Percentiles rank a stretch among this genome's conserved stretches.
phyloP scores from a whole-genome alignment of 2,888 invertebrate species.

The Agonopterix alstromeriana region DNA sequence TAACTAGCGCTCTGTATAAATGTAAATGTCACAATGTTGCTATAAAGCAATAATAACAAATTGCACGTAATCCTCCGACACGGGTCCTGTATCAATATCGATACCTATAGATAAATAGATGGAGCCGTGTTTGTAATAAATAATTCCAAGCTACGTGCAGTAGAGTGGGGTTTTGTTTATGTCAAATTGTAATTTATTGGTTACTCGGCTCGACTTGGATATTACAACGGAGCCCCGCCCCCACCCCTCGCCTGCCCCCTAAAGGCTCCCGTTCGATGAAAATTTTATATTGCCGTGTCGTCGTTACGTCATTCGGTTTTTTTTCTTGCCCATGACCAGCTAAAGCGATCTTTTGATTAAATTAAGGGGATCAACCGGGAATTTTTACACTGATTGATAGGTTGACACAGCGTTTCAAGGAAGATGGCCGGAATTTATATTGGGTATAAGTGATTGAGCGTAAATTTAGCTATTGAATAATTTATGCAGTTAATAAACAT shows the following conservation, averaged over 20 bases:
- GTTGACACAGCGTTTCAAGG: slow-evolving; percentile 71
- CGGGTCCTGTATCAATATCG: too few relatives aligned
- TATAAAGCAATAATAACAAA: too few relatives aligned
- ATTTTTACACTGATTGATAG: slow-evolving; percentile 75
- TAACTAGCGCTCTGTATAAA: too few relatives aligned
- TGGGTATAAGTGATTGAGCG: slow-evolving; percentile 69
- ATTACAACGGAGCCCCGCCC: slow-evolving; percentile 55
- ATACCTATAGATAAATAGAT: neutral
- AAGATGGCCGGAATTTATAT: slow-evolving; percentile 66
- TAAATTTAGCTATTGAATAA: slow-evolving; percentile 50
- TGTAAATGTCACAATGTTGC: too few relatives aligned
- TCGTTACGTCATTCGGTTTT: slow-evolving; percentile 65
- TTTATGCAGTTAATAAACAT: slow-evolving; percentile 65
- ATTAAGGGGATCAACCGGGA: slow-evolving; percentile 72
- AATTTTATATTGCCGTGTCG: slow-evolving; percentile 68
- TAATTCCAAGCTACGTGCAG: slow-evolving; percentile 60
- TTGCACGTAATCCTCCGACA: too few relatives aligned
- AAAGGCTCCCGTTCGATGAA: slow-evolving; percentile 51
- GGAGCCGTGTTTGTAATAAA: slow-evolving; percentile 52
- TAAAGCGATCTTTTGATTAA: slow-evolving; percentile 75
- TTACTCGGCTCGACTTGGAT: slow-evolving; percentile 66
- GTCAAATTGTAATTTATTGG: slow-evolving; percentile 75
- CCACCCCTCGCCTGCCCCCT: slow-evolving; percentile 23
- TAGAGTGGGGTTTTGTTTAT: slow-evolving; percentile 66
- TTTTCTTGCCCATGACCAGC: slow-evolving; percentile 65